phyloP scores from a whole-genome alignment of 2,113 vertebrate species.

The Saguinus midas region DNA sequence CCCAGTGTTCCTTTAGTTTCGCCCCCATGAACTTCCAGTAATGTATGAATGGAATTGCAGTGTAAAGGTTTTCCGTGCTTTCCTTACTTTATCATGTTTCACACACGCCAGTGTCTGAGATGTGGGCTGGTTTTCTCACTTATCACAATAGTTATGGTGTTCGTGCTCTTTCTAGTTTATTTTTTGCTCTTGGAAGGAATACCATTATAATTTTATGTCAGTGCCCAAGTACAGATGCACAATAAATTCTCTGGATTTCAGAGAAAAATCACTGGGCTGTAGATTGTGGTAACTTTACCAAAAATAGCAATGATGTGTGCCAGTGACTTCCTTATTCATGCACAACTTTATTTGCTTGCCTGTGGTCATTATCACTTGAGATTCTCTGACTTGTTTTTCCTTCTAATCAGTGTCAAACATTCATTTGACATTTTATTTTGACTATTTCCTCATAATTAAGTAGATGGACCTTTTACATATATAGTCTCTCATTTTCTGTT shows the following conservation, averaged over 20 bases:
- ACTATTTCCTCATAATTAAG: no score
- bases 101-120: not conserved
- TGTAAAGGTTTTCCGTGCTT: not conserved
- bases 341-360: not conserved
- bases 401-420: no score
- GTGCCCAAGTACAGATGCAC: no score
- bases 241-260: no score
- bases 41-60: not conserved
- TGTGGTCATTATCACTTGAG: not conserved
- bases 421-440: no score
- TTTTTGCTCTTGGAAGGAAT: no score
- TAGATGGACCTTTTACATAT: not conserved
- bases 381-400: not conserved
- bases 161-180: no score
- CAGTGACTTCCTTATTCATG: not conserved
- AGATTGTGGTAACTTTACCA: not conserved
- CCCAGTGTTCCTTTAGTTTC: not conserved
- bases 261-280: no score
- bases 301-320: not conserved
- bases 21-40: not conserved
- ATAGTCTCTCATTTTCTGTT: not conserved
- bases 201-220: no score
- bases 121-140: not conserved
- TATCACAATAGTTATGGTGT: not conserved
- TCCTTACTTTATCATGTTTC: not conserved